A percentile compares a stretch with the other conserved stretches of the same genome.
phyloP scores from a whole-genome alignment of 1,140 invertebrate genomes.

The Amphibalanus amphitrite region DNA sequence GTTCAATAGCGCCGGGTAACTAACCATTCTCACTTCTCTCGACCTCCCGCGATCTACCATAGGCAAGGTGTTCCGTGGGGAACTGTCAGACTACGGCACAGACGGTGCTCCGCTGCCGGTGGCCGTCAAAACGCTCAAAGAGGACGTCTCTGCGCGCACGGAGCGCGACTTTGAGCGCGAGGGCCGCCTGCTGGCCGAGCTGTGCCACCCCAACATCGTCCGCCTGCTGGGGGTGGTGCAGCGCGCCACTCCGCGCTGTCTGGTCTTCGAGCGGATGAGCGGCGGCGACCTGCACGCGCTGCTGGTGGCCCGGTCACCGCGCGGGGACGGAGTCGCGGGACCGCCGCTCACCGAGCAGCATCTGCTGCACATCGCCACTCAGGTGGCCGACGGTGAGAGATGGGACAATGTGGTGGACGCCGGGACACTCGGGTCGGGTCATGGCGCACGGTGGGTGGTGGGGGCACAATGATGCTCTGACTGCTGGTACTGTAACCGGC shows the following conservation, averaged over 20 bases:
- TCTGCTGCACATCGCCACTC: conserved; percentile 1
- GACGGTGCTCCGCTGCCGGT: conserved; percentile 44
- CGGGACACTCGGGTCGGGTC: too few species aligned
- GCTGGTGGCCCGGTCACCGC: conserved; percentile 9
- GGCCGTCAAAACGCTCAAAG: conserved; percentile 85
- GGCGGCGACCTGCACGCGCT: conserved; percentile 15
- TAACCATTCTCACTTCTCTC: too few species aligned
- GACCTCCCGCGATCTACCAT: too few species aligned
- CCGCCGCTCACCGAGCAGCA: conserved; percentile 1
- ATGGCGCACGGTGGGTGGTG: too few species aligned
- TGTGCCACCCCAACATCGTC: conserved; percentile 64
- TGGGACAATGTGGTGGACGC: conserved; percentile 43
- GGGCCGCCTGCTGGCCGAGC: conserved; percentile 79
- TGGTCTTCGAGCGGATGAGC: conserved; percentile 16
- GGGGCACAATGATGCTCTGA: too few species aligned
- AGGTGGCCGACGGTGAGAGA: conserved; percentile 32
- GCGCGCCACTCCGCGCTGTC: conserved; percentile 6
- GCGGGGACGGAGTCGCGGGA: conserved; percentile 10
- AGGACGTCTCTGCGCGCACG: conserved; percentile 77
- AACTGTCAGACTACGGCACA: conserved; percentile 40
- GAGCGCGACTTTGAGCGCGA: conserved; percentile 72
- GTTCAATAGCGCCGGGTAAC: too few species aligned
- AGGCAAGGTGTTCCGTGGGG: conserved; percentile 83
- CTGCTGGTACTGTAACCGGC: too few species aligned
- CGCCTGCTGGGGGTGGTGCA: conserved; percentile 11